Conservation (phyloP, 2,113 vertebrate species). For the Pardalotus punctatus region DNA sequence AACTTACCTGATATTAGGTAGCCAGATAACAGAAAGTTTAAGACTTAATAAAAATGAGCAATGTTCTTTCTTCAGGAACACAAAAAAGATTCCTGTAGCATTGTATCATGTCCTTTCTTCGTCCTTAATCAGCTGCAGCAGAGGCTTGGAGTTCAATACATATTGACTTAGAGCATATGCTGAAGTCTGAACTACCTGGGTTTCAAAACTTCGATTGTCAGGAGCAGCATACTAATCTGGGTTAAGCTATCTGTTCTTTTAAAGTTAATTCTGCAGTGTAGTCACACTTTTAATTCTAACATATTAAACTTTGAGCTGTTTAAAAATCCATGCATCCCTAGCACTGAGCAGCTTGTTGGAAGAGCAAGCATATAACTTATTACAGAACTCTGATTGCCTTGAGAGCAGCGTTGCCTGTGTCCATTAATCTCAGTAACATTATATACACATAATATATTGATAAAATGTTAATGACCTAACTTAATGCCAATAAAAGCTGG, state of each 20-base stretch:
- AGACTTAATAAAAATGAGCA: slow-evolving; percentile 56
- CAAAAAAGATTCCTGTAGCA: slow-evolving; percentile 4
- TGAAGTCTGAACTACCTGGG: slow-evolving; percentile 36
- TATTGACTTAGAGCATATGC: slow-evolving; percentile 39
- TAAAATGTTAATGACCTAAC: slow-evolving; percentile 58
- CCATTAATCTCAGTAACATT: slow-evolving; percentile 60
- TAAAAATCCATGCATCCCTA: slow-evolving; percentile 33
- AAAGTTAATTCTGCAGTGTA: slow-evolving; percentile 25
- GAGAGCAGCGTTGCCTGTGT: neutral
- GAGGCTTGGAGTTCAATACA: slow-evolving; percentile 39
- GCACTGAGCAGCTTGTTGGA: slow-evolving; percentile 14
- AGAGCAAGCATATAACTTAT: neutral
- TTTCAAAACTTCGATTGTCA: slow-evolving; percentile 34
- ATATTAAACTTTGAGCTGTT: slow-evolving; percentile 22
- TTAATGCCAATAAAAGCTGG: slow-evolving; percentile 54
- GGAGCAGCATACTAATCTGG: slow-evolving; percentile 42
- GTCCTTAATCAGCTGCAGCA: slow-evolving; percentile 40
- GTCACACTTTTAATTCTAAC: slow-evolving; percentile 8
- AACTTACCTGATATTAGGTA: slow-evolving; percentile 20
- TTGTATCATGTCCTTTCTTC: neutral
- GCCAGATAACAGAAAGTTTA: slow-evolving; percentile 39
- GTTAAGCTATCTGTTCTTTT: neutral
- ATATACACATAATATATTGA: slow-evolving; percentile 56
- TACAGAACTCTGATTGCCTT: slow-evolving; percentile 21
- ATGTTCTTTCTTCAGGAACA: slow-evolving; percentile 3